These are phyloP conservation scores for Dicycla oo DNA, from an alignment of 2,888 invertebrate species.

Conservation along the genomic window DNA sequence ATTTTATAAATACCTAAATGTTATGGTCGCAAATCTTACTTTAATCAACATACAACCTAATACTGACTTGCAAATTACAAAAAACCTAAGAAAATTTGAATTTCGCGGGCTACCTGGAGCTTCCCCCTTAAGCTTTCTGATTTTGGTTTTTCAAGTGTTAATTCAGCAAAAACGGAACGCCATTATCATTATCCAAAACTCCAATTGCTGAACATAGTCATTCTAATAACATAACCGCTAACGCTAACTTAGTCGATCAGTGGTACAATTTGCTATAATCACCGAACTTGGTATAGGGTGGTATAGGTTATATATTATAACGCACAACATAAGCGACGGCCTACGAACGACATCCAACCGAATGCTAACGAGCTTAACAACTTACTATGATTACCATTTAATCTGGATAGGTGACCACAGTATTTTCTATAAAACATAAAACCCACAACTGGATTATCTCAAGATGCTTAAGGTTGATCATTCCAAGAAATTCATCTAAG, in stretches of 20 bases:
- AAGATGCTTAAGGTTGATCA: not conserved
- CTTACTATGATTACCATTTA: slow-evolving; percentile 25
- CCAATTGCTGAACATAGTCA: not conserved
- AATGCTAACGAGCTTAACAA: slow-evolving; percentile 44
- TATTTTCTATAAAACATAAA: not conserved
- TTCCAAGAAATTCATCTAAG: not conserved
- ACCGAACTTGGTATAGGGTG: slow-evolving; percentile 11
- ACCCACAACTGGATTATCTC: not conserved
- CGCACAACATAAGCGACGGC: slow-evolving; percentile 1
- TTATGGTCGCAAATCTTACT: no score
- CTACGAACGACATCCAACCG: not conserved
- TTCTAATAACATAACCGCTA: slow-evolving; percentile 8
- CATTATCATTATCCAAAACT: slow-evolving; percentile 7
- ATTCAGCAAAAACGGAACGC: not conserved
- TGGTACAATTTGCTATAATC: slow-evolving; percentile 34
- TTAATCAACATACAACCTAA: no score
- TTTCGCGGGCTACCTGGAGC: no score
- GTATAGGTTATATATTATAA: no score
- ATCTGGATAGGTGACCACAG: slow-evolving; percentile 11
- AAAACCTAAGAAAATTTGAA: no score
- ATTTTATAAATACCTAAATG: no score
- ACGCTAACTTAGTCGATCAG: slow-evolving; percentile 9
- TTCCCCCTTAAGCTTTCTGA: not conserved
- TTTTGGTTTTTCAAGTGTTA: slow-evolving; percentile 16
- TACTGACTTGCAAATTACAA: no score